These are phyloP conservation scores for Rosalia funebris DNA, from an alignment of 2,888 invertebrate genomes.

Conservation along the genomic window DNA sequence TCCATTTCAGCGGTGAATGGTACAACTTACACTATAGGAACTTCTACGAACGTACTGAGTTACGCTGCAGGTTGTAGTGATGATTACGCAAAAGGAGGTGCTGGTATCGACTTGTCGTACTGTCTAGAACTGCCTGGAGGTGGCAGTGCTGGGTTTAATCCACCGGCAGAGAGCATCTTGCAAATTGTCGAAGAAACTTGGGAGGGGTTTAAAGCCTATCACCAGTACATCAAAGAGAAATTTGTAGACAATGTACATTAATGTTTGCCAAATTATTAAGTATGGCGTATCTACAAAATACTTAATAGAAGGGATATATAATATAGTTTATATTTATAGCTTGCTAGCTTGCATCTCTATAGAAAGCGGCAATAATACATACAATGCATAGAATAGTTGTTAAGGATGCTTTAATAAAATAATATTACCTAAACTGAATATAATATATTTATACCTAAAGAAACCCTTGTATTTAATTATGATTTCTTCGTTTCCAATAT, in stretches of 20 bases:
- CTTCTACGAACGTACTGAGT: conserved; percentile 63
- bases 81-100: conserved; percentile 71
- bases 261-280: no score
- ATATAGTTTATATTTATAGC: no score
- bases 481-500: no score
- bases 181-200: conserved; percentile 71
- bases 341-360: no score
- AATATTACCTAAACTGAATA: no score
- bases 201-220: conserved; percentile 67
- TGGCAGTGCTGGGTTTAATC: conserved; percentile 67
- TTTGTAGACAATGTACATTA: conserved; percentile 24
- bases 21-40: conserved; percentile 67
- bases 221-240: conserved; percentile 54
- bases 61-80: conserved; percentile 72
- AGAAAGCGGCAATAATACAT: no score
- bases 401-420: no score
- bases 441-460: no score
- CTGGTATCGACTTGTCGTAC: conserved; percentile 68
- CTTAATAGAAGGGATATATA: no score
- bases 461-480: no score
- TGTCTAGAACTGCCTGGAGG: conserved; percentile 75
- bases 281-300: no score
- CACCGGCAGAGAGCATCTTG: conserved; percentile 67
- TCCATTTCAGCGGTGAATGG: conserved; percentile 60
- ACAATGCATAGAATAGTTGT: no score